Conservation (phyloP, 2,888 invertebrate species). For the Chrysotoxum bicinctum region DNA sequence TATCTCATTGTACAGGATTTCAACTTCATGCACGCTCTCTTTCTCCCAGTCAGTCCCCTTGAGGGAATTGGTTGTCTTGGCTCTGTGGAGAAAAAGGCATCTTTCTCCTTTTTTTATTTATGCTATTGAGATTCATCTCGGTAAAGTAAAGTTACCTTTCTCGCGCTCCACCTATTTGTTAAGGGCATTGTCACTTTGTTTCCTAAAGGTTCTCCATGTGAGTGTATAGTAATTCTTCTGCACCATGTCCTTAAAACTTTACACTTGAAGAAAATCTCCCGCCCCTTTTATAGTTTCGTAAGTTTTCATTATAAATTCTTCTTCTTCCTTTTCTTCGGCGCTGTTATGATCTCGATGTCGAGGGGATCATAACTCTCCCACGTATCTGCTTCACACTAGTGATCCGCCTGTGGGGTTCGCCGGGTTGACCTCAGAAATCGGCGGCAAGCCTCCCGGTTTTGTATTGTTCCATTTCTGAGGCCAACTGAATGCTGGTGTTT, state of each 20-base stretch:
- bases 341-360: too few relatives aligned
- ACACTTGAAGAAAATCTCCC: conserved; percentile 7
- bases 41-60: background rate
- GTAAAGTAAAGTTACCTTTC: background rate
- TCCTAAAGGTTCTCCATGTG: background rate
- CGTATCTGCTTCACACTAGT: too few relatives aligned
- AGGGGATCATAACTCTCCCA: too few relatives aligned
- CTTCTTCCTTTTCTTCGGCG: too few relatives aligned
- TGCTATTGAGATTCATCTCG: background rate
- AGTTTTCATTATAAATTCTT: background rate
- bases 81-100: background rate
- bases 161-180: background rate
- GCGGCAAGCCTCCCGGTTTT: too few relatives aligned
- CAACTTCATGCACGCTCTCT: conserved; percentile 6
- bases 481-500: too few relatives aligned
- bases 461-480: too few relatives aligned
- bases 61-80: background rate
- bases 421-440: too few relatives aligned
- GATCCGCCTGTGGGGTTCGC: too few relatives aligned
- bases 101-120: background rate
- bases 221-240: background rate
- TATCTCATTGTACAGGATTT: conserved; percentile 9
- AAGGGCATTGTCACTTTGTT: background rate
- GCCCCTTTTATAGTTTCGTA: background rate
- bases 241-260: background rate